Conservation (phyloP, 2,797 vertebrate species). For the Scomberomorus guttatus region DNA sequence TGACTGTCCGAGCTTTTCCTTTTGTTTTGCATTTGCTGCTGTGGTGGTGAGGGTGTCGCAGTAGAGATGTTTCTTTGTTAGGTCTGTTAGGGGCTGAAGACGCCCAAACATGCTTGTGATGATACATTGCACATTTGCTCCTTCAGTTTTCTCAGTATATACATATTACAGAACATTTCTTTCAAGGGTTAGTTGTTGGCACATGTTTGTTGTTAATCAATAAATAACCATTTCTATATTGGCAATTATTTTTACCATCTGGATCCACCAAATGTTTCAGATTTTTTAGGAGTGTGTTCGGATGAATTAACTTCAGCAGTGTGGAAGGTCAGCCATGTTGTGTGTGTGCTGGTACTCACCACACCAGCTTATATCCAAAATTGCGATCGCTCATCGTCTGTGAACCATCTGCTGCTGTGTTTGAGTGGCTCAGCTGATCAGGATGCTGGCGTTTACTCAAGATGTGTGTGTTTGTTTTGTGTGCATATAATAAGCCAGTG, state of each 20-base stretch:
- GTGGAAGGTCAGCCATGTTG: not conserved
- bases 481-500: too few species aligned
- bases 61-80: not conserved
- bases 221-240: not conserved
- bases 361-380: constrained; percentile 4
- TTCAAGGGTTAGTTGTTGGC: not conserved
- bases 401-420: constrained; percentile 17
- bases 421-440: not conserved
- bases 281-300: not conserved
- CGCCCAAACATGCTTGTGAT: too few species aligned
- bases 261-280: not conserved
- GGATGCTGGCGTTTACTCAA: not conserved
- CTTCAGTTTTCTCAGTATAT: too few species aligned
- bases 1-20: not conserved
- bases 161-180: not conserved
- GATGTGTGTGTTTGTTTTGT: not conserved
- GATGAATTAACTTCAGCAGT: not conserved
- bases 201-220: not conserved
- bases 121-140: too few species aligned
- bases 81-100: not conserved
- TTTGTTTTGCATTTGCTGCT: constrained; percentile 20
- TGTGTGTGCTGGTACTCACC: not conserved
- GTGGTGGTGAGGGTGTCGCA: not conserved
- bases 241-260: not conserved
- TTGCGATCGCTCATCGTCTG: not conserved